Base-by-base conservation (phyloP, 2,888 invertebrate genomes). In the Parnassius smintheus region DNA sequence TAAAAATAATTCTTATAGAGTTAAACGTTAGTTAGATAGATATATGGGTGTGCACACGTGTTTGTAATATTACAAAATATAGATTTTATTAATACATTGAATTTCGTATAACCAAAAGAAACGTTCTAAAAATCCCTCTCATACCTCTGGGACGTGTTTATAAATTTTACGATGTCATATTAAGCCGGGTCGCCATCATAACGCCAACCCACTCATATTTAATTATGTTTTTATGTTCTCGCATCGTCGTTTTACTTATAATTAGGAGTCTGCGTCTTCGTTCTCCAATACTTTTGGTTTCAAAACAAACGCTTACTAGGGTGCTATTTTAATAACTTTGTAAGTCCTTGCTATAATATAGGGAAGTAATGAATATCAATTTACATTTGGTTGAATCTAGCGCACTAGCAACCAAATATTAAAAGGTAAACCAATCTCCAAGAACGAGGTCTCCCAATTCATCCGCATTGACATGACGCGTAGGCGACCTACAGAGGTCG, bases 401-500 rank as follows among this genome's bases (percentile, higher is more conserved):
- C 25, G 25, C n/a, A n/a, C n/a, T n/a, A 2, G 2, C 25, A 25
- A 25, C 25, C 25, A 25, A 25, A 25, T 25, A 25, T 25, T 25
- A 25, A 25, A 25, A 35, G 35, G 18, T 52, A 42, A 52, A 52
- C 42, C 50, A 45, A 55, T 51, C 62, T 59, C 45, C 9, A 50
- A 44, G 55, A 49, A 12, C 53, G 53, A 57, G 56, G 48, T 46
- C 56, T 52, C 48, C 57, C 44, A 62, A 62, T 58, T 58, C 18
- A 61, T 56, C 56, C 52, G 56, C 52, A 46, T 22, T 45, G 4
- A 35, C 4, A 35, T 35, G 56, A 52, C 56, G 58, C 52, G 59
- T 64, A 59, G 63, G 63, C 62, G 67, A 68, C 66, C 67, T 62
- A 48, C 62, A 56, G 67, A 66, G 67, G 64, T 66, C 67, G 57